Evolutionary conservation across 2,888 invertebrate species (phyloP).

Genomic region (Chalcis sispes): DNA sequence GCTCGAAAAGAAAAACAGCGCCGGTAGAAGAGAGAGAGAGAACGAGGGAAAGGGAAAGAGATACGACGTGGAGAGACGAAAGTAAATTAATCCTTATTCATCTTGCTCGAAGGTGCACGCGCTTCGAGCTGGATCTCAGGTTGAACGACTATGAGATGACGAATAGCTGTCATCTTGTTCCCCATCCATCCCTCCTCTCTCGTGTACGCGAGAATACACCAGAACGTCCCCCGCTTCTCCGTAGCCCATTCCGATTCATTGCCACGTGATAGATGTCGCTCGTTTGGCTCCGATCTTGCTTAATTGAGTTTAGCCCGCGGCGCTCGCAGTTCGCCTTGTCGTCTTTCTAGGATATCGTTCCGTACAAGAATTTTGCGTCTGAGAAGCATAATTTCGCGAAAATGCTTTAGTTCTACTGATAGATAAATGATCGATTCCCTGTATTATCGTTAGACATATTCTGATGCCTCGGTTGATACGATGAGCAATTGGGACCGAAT

Average conservation of each 20-base stretch:
- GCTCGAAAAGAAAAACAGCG: slow-evolving; percentile 6
- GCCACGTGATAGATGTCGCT: slow-evolving; percentile 70
- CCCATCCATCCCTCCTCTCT: slow-evolving; percentile 58
- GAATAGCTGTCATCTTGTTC: slow-evolving; percentile 66
- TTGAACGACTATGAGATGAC: slow-evolving; percentile 64
- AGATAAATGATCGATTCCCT: not conserved
- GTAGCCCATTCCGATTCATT: slow-evolving; percentile 69
- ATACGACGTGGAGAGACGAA: slow-evolving; percentile 27
- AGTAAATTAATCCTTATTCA: slow-evolving; percentile 57
- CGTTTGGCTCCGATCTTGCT: slow-evolving; percentile 66
- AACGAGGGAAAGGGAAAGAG: not conserved
- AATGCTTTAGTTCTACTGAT: too few species aligned
- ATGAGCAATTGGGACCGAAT: too few species aligned
- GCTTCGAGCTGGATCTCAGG: slow-evolving; percentile 30
- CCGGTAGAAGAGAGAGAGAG: not conserved
- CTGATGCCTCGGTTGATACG: too few species aligned
- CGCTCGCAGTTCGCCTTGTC: slow-evolving; percentile 43
- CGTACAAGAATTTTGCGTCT: slow-evolving; percentile 4
- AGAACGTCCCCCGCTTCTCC: slow-evolving; percentile 63
- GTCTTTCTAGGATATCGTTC: not conserved
- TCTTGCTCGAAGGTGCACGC: slow-evolving; percentile 36
- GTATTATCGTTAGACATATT: too few species aligned
- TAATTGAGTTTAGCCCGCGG: slow-evolving; percentile 66
- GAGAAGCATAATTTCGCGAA: not conserved
- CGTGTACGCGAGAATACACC: not conserved